Conservation (phyloP, 2,888 invertebrate species). For the Cephus pulcher region DNA sequence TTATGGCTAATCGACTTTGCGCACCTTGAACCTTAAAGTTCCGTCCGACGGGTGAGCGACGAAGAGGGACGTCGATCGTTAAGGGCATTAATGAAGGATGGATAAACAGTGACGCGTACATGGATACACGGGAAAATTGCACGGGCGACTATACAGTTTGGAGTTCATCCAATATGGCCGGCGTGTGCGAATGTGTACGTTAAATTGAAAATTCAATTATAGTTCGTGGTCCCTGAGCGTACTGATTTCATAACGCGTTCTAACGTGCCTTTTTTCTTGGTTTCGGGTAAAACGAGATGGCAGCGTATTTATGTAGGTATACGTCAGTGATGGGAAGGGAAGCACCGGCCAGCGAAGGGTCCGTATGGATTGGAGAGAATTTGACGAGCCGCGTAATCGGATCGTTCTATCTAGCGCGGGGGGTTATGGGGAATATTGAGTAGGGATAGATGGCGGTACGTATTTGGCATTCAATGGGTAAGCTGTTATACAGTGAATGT, state of each 20-base stretch:
- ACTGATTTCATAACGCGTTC: neutral
- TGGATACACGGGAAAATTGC: neutral
- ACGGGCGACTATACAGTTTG: neutral
- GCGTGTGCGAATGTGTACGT: neutral
- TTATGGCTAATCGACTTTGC: neutral
- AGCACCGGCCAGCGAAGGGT: neutral
- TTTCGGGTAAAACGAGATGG: neutral
- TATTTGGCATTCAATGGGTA: neutral
- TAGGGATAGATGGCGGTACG: neutral
- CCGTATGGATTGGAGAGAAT: neutral
- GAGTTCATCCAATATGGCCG: neutral
- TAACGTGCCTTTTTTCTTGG: neutral
- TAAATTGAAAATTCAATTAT: neutral
- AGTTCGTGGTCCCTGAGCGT: neutral
- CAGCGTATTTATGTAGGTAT: neutral
- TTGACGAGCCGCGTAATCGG: neutral
- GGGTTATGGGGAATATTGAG: neutral
- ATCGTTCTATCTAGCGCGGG: neutral
- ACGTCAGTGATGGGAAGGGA: neutral
- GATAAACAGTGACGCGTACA: neutral
- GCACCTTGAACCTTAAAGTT: neutral
- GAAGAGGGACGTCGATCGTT: neutral
- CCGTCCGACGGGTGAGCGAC: neutral
- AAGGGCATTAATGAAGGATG: neutral
- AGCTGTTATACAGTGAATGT: neutral